Evolutionary conservation across 1,140 invertebrate genomes (phyloP).

Genomic region (Sminthurinus signatus): DNA sequence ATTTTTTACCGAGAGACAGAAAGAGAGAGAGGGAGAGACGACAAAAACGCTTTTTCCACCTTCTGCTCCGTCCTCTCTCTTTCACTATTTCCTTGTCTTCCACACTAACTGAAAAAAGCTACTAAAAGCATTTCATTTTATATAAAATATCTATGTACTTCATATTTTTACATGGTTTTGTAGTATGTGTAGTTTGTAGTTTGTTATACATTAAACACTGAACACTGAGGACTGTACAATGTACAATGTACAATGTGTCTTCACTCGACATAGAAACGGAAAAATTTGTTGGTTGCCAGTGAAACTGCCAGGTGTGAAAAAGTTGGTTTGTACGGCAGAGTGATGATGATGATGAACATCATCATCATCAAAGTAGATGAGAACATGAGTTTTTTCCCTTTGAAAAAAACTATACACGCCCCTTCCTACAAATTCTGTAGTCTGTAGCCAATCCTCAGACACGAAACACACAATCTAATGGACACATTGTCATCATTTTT

Average conservation of each 20-base stretch:
- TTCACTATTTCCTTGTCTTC: background rate
- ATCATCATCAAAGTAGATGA: background rate
- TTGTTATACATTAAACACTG: too few species aligned
- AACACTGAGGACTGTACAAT: too few species aligned
- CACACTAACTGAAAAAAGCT: too few species aligned
- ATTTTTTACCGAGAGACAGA: conserved; percentile 28
- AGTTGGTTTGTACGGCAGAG: conserved; percentile 6
- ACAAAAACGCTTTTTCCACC: conserved; percentile 27
- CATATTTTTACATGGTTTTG: background rate
- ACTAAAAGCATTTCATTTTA: too few species aligned
- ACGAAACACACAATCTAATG: conserved; percentile 2
- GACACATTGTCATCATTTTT: conserved; percentile 7
- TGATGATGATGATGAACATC: too few species aligned
- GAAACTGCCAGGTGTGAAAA: conserved; percentile 36
- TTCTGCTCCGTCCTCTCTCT: background rate
- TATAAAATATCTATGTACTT: too few species aligned
- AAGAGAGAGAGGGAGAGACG: too few species aligned
- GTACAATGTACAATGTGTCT: too few species aligned
- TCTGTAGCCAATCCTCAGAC: conserved; percentile 22
- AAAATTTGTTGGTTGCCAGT: too few species aligned
- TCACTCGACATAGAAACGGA: too few species aligned
- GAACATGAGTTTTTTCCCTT: background rate
- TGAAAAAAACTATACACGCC: conserved; percentile 22
- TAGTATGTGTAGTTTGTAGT: too few species aligned
- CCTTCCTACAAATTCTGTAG: conserved; percentile 24